Base-by-base conservation (phyloP, 2,888 invertebrate genomes). In the Drosophila anceps region DNA sequence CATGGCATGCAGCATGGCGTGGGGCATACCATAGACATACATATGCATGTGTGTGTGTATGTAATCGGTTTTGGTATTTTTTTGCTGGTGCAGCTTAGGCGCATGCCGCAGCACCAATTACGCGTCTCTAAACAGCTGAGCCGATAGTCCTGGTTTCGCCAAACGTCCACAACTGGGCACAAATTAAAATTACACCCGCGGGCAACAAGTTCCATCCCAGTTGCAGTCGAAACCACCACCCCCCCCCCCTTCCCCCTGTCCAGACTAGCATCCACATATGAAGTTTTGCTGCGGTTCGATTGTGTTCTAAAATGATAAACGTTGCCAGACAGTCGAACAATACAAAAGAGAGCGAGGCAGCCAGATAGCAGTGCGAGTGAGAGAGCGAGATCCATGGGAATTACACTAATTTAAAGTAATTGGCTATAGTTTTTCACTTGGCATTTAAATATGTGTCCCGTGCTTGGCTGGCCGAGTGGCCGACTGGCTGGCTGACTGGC, bases 401-500 rank as follows among this genome's bases (percentile, higher is more conserved):
- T 92, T 92, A 90, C 92, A 91, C 92, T 92, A 92, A 92, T 92
- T 92, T 92, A 91, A 90, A 91, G 91, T 91, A 92, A 92, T 92
- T 91, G 92, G 89, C 84, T 91, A 85, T 86, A 86, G 86, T 89
- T 91, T 90, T 91, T 90, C 88, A 91, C 91, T 90, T 91, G 84
- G 88, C 90, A 90, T 91, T 91, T 91, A 90, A 91, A 91, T 91
- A 84, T 86, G 84, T 87, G 84, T 87, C 79, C 76, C 71, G 74
- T 62, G 67, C 62, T 48, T 10, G 37, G 10, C 53, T 9, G 24
- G 15, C 53, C 10, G 46, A 15, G 15, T 13, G 31, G 12, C 31
- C 6, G 37, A 24, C 51, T 13, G 50, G 20, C 27, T 69, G 35
- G 20, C 43, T 20, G 54, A n/a, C 39, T 58, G 55, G 37, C 24